A percentile compares a stretch with the other conserved stretches of the same genome.
These are phyloP conservation scores for Amphibalanus amphitrite DNA, from an alignment of 1,140 invertebrate genomes.

Conservation along the genomic window DNA sequence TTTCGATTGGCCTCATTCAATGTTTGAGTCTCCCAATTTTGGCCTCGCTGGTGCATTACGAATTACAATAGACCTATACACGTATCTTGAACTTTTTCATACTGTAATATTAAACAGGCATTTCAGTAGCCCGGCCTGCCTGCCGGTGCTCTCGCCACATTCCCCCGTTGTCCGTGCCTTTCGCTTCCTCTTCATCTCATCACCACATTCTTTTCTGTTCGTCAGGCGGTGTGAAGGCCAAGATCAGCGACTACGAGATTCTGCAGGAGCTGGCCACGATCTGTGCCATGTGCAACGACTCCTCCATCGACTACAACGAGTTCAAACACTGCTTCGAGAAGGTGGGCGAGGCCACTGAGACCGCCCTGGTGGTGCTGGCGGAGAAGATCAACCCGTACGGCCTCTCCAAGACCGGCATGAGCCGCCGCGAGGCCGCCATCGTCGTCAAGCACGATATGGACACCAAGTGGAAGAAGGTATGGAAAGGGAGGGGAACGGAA, in stretches of 20 bases:
- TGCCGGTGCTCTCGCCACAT: too few species aligned
- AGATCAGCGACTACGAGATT: conserved; percentile 65
- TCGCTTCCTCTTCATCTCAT: too few species aligned
- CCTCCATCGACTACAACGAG: conserved; percentile 98
- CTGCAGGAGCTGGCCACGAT: conserved; percentile 90
- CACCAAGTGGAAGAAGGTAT: conserved; percentile 82
- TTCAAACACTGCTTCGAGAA: conserved; percentile 42
- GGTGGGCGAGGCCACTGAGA: conserved; percentile 99
- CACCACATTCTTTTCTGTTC: not conserved
- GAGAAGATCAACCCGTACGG: conserved; percentile 88
- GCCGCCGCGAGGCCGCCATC: conserved; percentile 80
- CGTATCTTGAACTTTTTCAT: too few species aligned
- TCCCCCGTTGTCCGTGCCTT: too few species aligned
- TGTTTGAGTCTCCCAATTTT: too few species aligned
- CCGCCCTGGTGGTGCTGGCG: conserved; percentile 89
- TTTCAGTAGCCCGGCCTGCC: too few species aligned
- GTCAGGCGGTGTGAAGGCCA: conserved; percentile 42
- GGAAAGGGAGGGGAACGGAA: too few species aligned
- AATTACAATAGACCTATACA: too few species aligned
- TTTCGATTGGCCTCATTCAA: too few species aligned
- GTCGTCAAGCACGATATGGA: conserved; percentile 82
- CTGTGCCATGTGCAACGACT: conserved; percentile 99
- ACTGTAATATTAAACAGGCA: too few species aligned
- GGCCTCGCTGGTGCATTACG: too few species aligned
- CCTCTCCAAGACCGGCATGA: conserved; percentile 70